These are phyloP conservation scores for Etheostoma nigrum DNA, from an alignment of 2,797 vertebrate species.

Conservation along the genomic window DNA sequence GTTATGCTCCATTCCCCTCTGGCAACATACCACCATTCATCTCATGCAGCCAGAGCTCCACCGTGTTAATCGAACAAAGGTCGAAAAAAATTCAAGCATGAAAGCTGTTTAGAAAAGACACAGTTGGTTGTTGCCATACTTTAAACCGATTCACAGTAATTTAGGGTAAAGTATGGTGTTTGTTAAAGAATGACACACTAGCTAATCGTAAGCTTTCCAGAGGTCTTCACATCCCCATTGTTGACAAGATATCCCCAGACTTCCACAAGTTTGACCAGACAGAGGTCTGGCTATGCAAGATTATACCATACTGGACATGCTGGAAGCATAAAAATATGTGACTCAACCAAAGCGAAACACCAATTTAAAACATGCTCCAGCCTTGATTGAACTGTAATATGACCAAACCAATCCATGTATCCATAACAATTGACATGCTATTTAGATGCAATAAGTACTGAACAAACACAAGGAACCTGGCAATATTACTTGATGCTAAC, in stretches of 20 bases:
- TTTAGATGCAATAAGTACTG: background rate
- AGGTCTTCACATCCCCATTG: background rate
- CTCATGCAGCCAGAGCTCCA: slow-evolving; percentile 43
- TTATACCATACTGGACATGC: background rate
- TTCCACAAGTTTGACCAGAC: background rate
- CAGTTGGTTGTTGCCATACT: background rate
- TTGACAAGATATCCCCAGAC: slow-evolving; percentile 10
- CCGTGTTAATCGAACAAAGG: background rate
- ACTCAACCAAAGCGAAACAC: slow-evolving; percentile 10
- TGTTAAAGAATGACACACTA: background rate
- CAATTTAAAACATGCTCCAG: slow-evolving; percentile 8
- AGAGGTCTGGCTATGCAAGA: slow-evolving; percentile 20
- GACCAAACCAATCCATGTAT: slow-evolving; percentile 12
- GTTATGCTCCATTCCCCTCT: slow-evolving; percentile 44
- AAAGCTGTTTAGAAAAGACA: background rate
- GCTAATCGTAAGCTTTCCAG: background rate
- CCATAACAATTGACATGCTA: slow-evolving; percentile 17
- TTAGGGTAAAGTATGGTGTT: background rate
- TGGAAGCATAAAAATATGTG: background rate
- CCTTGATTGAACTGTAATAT: background rate
- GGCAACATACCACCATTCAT: background rate
- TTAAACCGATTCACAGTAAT: background rate
- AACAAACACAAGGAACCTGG: background rate
- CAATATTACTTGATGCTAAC: background rate
- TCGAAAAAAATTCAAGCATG: slow-evolving; percentile 5